Base-by-base conservation (phyloP, 1,140 invertebrate genomes). In the Leguminivora glycinivorella region DNA sequence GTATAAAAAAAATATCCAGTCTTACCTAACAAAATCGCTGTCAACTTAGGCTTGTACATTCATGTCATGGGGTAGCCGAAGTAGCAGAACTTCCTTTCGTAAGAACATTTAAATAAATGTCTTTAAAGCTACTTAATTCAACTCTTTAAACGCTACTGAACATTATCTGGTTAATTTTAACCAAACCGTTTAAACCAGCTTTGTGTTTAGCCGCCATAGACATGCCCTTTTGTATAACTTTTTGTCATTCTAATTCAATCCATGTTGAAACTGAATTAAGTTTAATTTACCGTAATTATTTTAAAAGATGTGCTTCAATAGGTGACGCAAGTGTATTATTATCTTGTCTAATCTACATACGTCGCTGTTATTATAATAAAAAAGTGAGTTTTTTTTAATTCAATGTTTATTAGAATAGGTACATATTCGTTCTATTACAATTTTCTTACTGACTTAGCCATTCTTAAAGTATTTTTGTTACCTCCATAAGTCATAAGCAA, bases 131-230 rank as follows among this genome's bases (percentile, higher is more conserved):
- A 9, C 19, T 22, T 52, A n/a, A 25, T 60, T 60, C 12, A 60
- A 29, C 14, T 26, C 25, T 60, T 60, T 14, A 7, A 52, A 22
- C 19, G 47, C 47, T 52, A 22, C 47, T 52, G 47, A 52, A 22
- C 47, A 63, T 29, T 63, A 63, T 63, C 58, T 63, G 58, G 58
- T 63, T 63, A 63, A 34, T 31, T 63, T 63, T 63, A 63, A 63
- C 58, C 58, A 17, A 17, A 63, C 25, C 58, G n/a, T 63, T 63
- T 63, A 29, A 63, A 52, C 47, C 47, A 52, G 26, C 58, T 63
- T 29, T 29, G 58, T 63, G 47, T 9, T 52, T 22, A 22, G 47
- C 19, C 47, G n/a, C 40, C 19, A 22, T 52, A 6, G 6, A 22
- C n/a, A 52, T 22, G 19, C 47, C 47, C 47, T 52, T 19, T 22